Conservation (phyloP, 2,113 vertebrate species). For the Rhinolophus ferrumequinum region DNA sequence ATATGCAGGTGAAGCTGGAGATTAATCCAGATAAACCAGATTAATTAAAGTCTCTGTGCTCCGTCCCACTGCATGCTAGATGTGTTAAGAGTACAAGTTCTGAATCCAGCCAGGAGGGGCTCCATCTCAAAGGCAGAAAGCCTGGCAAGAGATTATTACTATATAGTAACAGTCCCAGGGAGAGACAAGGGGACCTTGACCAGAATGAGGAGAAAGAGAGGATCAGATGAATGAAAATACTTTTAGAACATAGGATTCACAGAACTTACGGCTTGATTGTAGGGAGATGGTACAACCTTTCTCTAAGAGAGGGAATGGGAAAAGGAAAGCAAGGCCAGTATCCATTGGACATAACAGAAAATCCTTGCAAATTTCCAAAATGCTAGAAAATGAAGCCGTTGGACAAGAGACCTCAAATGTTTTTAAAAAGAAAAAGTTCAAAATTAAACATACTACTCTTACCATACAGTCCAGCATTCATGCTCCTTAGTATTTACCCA, state of each 20-base stretch:
- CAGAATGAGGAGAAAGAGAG: background rate
- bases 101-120: background rate
- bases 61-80: background rate
- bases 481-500: background rate
- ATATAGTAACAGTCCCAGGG: background rate
- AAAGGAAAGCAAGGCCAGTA: background rate
- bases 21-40: background rate
- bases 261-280: background rate
- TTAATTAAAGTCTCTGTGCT: background rate
- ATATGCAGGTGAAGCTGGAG: background rate
- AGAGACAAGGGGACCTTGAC: background rate
- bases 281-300: background rate
- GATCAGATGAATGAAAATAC: background rate
- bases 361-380: rapidly evolving
- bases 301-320: background rate
- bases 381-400: slow-evolving; percentile 6
- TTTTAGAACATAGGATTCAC: background rate
- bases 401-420: background rate
- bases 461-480: background rate
- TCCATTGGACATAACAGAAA: background rate
- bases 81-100: background rate
- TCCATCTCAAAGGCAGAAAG: background rate
- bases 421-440: background rate
- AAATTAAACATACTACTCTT: background rate
- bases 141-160: background rate